Percentiles rank a stretch among this genome's conserved stretches.
Conservation (phyloP, 2,888 invertebrate genomes). For the Coremacera marginata region DNA sequence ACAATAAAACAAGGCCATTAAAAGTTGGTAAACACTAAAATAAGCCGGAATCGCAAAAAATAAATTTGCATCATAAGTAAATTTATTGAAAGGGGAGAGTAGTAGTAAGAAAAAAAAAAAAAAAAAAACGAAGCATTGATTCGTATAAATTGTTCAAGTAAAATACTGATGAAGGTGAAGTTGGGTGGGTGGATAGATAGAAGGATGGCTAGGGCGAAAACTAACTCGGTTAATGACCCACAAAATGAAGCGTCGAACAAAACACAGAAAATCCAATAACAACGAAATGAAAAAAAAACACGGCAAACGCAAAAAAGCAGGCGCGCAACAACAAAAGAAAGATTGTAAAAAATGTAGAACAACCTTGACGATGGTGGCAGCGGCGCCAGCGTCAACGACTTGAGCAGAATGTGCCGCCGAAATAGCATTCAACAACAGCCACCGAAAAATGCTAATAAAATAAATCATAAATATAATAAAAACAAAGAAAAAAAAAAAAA, state of each 20-base stretch:
- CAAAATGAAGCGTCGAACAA: constrained; percentile 9
- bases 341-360: constrained; percentile 31
- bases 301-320: not conserved
- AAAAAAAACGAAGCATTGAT: not conserved
- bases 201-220: not conserved
- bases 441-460: constrained; percentile 26
- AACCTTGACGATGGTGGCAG: constrained; percentile 28
- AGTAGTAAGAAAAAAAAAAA: not conserved
- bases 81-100: not conserved
- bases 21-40: not conserved
- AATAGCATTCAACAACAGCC: not conserved
- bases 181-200: not conserved
- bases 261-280: constrained; percentile 8
- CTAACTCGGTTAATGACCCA: constrained; percentile 16
- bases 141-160: no score
- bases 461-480: constrained; percentile 28
- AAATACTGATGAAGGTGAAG: no score
- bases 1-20: not conserved
- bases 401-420: not conserved
- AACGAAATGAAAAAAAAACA: not conserved
- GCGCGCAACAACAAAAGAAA: constrained; percentile 3
- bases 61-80: not conserved
- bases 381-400: not conserved
- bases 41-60: not conserved
- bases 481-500: not conserved